Base-by-base conservation (phyloP, 2,113 vertebrate species). In the Atractosteus spatula region DNA sequence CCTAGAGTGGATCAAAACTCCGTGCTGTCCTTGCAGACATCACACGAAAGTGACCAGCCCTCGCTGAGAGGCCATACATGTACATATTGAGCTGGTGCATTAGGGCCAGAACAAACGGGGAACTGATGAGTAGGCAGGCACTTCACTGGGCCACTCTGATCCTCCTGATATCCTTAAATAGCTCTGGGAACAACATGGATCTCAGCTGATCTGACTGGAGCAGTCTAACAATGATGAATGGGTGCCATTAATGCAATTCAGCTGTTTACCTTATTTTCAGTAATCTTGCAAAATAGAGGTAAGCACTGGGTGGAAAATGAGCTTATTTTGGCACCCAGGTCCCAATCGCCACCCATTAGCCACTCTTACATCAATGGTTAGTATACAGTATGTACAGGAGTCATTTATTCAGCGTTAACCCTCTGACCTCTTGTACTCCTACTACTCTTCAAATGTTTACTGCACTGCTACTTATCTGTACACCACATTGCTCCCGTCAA, bases 191-290 rank as follows among this genome's bases (percentile, higher is more conserved):
- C 77, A 72, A 17, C 66, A 82, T 80, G 81, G 81, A 81, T 81
- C 77, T 80, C 74, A 66, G 72, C 71, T 77, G 70, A 84, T 81
- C 79, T 86, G 85, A 86, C 82, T 70, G 73, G 79, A 75, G 71
- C 62, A 65, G 71, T 74, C 76, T 79, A 81, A 83, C 81, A 78
- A 83, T 87, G 88, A 92, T 91, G 85, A 88, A 89, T 89, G 83
- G 81, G 82, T 83, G 84, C 86, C 87, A 88, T 91, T 90, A 90
- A 86, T 86, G 89, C 79, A 79, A 74, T 87, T 91, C 80, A 84
- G 87, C 81, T 84, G 86, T 84, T 90, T 86, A 87, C 85, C 69
- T 88, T 88, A 85, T 81, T 55, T 79, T 72, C 78, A 3, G 84
- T 81, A 89, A 85, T 87, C 79, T 81, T 73, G 71, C 79, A 83